A percentile compares a stretch with the other conserved stretches of the same genome.
Evolutionary conservation across 2,113 vertebrate species (phyloP).

Genomic region (Centropristis striata): DNA sequence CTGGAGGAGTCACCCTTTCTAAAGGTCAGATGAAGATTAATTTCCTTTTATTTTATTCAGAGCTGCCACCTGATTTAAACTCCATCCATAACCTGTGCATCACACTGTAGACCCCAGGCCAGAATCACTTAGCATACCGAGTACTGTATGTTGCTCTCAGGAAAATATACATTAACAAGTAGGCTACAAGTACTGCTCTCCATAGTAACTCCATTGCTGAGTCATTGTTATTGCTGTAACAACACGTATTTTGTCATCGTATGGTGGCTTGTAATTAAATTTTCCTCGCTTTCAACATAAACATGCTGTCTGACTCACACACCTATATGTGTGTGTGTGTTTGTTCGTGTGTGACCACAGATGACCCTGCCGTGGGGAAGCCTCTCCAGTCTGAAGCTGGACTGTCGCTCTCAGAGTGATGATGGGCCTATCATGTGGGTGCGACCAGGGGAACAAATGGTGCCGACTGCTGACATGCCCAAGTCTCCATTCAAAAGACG

Average conservation of each 20-base stretch:
- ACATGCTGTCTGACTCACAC: too few relatives aligned
- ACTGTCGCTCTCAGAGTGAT: slow-evolving; percentile 97
- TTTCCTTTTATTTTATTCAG: too few relatives aligned
- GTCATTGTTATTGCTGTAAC: neutral
- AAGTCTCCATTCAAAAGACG: slow-evolving; percentile 98
- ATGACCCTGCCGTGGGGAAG: slow-evolving; percentile 98
- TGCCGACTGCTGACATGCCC: slow-evolving; percentile 98
- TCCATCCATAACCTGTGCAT: neutral
- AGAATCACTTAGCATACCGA: neutral
- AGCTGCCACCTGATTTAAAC: neutral
- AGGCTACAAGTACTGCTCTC: too few relatives aligned
- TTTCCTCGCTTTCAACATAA: too few relatives aligned
- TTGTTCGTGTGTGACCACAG: slow-evolving; percentile 72
- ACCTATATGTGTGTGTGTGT: neutral
- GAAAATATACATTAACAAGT: too few relatives aligned
- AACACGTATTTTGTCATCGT: too few relatives aligned
- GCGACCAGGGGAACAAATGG: slow-evolving; percentile 98
- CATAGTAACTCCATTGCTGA: neutral
- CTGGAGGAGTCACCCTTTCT: slow-evolving; percentile 98
- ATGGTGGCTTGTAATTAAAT: too few relatives aligned
- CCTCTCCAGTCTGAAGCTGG: slow-evolving; percentile 93
- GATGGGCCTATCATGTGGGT: slow-evolving; percentile 99
- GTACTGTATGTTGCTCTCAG: neutral
- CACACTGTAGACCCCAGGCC: too few relatives aligned
- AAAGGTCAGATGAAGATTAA: slow-evolving; percentile 85